These are phyloP conservation scores for Catharus fuscescens DNA, from an alignment of 2,113 vertebrate species.

Conservation along the genomic window DNA sequence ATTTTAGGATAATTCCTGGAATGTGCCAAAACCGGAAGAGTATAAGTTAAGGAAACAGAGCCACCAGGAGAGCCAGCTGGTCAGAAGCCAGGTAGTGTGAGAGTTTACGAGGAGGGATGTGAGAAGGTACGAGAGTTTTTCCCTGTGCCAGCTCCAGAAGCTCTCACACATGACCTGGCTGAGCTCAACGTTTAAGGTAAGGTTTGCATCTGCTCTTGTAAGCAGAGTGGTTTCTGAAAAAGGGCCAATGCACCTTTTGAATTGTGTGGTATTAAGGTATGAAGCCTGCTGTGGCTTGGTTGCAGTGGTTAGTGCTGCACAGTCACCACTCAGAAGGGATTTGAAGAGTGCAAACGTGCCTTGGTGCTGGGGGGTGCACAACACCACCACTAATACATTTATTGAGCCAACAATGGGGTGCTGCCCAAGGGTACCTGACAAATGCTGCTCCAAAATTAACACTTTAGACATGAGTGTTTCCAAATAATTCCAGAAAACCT, in stretches of 20 bases:
- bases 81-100: not conserved
- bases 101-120: not conserved
- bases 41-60: not conserved
- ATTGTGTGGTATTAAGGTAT: accelerated
- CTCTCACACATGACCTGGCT: not conserved
- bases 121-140: not conserved
- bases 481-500: not conserved
- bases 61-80: not conserved
- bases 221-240: not conserved
- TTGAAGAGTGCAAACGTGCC: not conserved
- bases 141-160: not conserved
- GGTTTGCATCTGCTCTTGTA: not conserved
- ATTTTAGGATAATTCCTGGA: not conserved
- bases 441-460: not conserved
- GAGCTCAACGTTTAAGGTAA: not conserved
- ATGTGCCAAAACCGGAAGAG: not conserved
- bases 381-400: not conserved
- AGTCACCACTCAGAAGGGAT: accelerated
- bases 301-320: not conserved
- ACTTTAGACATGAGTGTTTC: not conserved
- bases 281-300: not conserved
- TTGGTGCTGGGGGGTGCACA: not conserved
- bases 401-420: not conserved
- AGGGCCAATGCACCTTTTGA: not conserved
- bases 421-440: not conserved